These are phyloP conservation scores for Furcula furcula DNA, from an alignment of 2,888 invertebrate genomes.

Conservation along the genomic window DNA sequence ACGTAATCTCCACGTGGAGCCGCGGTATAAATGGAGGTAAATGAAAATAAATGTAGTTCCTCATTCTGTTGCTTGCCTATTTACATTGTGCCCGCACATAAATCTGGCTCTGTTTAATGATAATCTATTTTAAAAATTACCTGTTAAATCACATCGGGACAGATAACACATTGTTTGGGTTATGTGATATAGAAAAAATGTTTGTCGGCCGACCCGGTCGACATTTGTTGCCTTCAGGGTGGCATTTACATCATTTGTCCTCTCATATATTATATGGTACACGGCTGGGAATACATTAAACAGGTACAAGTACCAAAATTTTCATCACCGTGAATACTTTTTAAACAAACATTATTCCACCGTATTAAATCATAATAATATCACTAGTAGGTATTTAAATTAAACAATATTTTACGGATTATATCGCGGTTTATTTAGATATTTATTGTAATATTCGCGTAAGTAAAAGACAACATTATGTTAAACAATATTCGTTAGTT, in stretches of 20 bases:
- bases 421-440: too few species aligned
- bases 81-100: constrained; percentile 70
- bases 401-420: constrained; percentile 67
- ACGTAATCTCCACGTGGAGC: constrained; percentile 81
- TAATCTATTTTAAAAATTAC: constrained; percentile 78
- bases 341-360: constrained; percentile 31
- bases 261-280: constrained; percentile 58
- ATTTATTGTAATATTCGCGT: too few species aligned
- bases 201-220: constrained; percentile 63
- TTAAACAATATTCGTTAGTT: constrained; percentile 66
- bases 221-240: constrained; percentile 76
- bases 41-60: constrained; percentile 82
- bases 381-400: constrained; percentile 67
- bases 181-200: constrained; percentile 69
- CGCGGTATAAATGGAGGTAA: constrained; percentile 79
- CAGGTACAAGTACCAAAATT: constrained; percentile 36
- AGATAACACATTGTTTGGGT: constrained; percentile 75
- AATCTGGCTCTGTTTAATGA: constrained; percentile 71
- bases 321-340: constrained; percentile 22
- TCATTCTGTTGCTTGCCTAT: constrained; percentile 77
- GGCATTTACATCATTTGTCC: constrained; percentile 63
- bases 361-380: constrained; percentile 56
- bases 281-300: constrained; percentile 44
- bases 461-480: too few species aligned
- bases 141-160: constrained; percentile 81